Conservation (phyloP, 2,888 invertebrate genomes). For the Melipona bicolor region DNA sequence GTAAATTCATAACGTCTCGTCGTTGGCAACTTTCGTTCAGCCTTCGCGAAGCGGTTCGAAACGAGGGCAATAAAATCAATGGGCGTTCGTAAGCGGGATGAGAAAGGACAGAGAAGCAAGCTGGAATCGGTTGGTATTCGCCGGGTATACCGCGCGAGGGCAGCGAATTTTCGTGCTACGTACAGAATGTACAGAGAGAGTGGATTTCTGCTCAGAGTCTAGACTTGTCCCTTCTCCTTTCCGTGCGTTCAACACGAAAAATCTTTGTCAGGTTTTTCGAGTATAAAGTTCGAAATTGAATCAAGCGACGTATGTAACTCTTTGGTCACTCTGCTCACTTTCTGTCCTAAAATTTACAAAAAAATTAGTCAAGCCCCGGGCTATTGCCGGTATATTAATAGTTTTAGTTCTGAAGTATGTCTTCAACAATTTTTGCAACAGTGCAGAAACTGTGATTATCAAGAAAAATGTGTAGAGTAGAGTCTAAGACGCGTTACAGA, state of each 20-base stretch:
- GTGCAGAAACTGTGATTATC: too few relatives aligned
- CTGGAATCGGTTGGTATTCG: slow-evolving; percentile 26
- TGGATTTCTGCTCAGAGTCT: neutral
- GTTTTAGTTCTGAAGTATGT: too few relatives aligned
- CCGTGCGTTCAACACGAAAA: slow-evolving; percentile 19
- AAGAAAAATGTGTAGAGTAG: too few relatives aligned
- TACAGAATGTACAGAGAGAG: neutral
- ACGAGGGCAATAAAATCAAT: neutral
- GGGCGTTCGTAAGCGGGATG: neutral
- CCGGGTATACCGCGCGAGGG: neutral
- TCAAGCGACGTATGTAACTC: neutral
- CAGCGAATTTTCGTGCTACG: slow-evolving; percentile 20
- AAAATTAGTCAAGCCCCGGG: too few relatives aligned
- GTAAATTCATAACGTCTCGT: neutral
- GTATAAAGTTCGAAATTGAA: slow-evolving; percentile 3
- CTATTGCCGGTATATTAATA: too few relatives aligned
- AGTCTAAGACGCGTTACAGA: too few relatives aligned
- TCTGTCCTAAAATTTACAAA: too few relatives aligned
- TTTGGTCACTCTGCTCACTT: neutral
- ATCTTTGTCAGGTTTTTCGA: neutral
- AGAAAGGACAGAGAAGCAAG: slow-evolving; percentile 10
- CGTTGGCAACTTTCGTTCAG: neutral
- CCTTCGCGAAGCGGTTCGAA: neutral
- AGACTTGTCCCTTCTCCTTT: neutral
- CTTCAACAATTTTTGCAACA: too few relatives aligned